Conservation (phyloP, 2,113 vertebrate species). For the Lutjanus erythropterus region DNA sequence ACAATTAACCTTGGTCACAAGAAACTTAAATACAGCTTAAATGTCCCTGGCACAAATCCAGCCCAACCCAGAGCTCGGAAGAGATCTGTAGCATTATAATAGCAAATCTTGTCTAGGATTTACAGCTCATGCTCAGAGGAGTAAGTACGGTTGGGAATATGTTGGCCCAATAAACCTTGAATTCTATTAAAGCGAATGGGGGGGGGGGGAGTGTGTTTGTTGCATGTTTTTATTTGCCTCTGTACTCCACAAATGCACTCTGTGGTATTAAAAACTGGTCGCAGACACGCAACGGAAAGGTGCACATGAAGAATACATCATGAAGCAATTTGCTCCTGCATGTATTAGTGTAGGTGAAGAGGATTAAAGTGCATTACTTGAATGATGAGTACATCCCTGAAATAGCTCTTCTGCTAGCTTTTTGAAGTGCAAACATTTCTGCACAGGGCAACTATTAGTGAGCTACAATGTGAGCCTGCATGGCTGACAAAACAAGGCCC, state of each 20-base stretch:
- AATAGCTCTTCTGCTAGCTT: constrained; percentile 5
- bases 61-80: constrained; percentile 8
- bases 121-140: constrained; percentile 11
- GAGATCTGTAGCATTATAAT: constrained; percentile 38
- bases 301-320: constrained; percentile 4
- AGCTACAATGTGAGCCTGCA: constrained; percentile 1
- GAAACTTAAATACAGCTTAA: constrained; percentile 48
- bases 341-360: constrained; percentile 1
- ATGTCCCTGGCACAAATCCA: constrained; percentile 32
- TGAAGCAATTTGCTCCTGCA: constrained; percentile 13
- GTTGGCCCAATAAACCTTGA: constrained; percentile 16
- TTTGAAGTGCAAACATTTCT: constrained; percentile 21
- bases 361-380: constrained; percentile 26
- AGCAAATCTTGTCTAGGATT: constrained; percentile 29
- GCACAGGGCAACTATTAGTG: background rate
- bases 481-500: background rate
- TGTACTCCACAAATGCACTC: background rate
- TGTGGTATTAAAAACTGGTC: background rate
- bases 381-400: constrained; percentile 10
- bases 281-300: background rate
- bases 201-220: background rate
- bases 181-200: constrained; percentile 6
- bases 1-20: constrained; percentile 56
- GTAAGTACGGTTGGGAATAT: constrained; percentile 12
- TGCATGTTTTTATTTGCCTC: constrained; percentile 8